Conservation (phyloP, 2,888 invertebrate species). For the Harpagoxenus sublaevis region DNA sequence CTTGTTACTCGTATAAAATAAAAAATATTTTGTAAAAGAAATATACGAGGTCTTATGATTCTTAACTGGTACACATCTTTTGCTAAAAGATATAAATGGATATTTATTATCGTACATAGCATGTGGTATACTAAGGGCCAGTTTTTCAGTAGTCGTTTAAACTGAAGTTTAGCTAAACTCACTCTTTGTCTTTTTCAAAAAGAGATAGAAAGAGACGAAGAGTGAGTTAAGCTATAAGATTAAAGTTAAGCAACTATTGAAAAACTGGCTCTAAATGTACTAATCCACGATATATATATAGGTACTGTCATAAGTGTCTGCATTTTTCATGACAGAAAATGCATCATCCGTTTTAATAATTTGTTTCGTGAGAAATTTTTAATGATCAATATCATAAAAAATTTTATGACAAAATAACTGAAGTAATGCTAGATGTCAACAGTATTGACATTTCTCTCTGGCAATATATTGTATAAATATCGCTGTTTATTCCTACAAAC, state of each 20-base stretch:
- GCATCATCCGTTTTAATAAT: slow-evolving; percentile 20
- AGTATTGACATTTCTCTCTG: slow-evolving; percentile 21
- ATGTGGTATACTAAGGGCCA: neutral
- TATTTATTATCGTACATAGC: slow-evolving; percentile 8
- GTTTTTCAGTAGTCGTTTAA: no score
- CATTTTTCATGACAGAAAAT: slow-evolving; percentile 15
- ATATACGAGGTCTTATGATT: slow-evolving; percentile 15
- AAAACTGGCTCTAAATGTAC: neutral
- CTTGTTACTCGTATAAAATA: neutral
- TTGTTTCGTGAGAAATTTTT: slow-evolving; percentile 6
- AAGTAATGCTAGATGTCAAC: slow-evolving; percentile 28
- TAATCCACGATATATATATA: neutral
- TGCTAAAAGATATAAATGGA: neutral
- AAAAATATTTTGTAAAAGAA: slow-evolving; percentile 15
- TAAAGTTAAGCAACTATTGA: no score
- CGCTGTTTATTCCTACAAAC: slow-evolving; percentile 19
- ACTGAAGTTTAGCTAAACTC: no score
- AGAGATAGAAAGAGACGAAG: no score
- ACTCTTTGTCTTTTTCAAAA: no score
- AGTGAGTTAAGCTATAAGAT: no score
- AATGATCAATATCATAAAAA: slow-evolving; percentile 11
- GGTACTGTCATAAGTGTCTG: neutral
- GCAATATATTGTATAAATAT: slow-evolving; percentile 25
- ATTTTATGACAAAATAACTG: slow-evolving; percentile 19
- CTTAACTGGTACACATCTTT: neutral